Base-by-base conservation (phyloP, 1,140 invertebrate species). In the Idris sp. region DNA sequence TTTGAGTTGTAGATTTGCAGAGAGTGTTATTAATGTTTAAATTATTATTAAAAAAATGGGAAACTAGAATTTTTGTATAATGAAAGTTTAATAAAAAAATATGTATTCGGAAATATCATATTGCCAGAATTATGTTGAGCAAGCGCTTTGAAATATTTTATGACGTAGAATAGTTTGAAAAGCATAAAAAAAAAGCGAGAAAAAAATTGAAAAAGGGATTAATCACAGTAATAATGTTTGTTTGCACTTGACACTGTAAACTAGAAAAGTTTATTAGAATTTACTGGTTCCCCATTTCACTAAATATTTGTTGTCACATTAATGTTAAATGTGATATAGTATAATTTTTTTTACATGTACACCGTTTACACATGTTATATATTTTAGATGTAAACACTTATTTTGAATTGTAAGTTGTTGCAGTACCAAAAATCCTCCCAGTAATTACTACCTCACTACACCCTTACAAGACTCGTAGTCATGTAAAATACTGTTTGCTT, bases 201-300 rank as follows among this genome's bases (percentile, higher is more conserved):
- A 4, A 48, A 58, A 35, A 46, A 40, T 56, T 1, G 41, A 38
- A 64, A 68, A 76, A 76, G 74, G 74, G 67, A 72, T 71, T 67
- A 25, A 71, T 76, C 74, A 76, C 74, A 76, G 74, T 76, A 76
- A 76, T 76, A 76, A 76, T 76, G 74, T 76, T 76, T 76, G 74
- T 76, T 76, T 72, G 74, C 74, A 76, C 74, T 76, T 76, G 74
- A 76, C 44, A 73, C 49, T 65, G 53, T 65, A 68, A 59, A 54
- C 53, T 67, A 61, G 36, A 58, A 62, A 3, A 71, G 26, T 58
- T n/a, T 58, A 64, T 65, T 61, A 53, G 53, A 40, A 41, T 48
- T 61, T 76, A 68, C 74, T 76, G 59, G 74, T 76, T 76, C 74
- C 67, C 74, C 74, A 76, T 76, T 76, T 64, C 59, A 65, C 54